Evolutionary conservation across 1,140 invertebrate genomes (phyloP), one percentile per base, ranked within the genome.

Genomic region (Drosophila tsacasi): DNA sequence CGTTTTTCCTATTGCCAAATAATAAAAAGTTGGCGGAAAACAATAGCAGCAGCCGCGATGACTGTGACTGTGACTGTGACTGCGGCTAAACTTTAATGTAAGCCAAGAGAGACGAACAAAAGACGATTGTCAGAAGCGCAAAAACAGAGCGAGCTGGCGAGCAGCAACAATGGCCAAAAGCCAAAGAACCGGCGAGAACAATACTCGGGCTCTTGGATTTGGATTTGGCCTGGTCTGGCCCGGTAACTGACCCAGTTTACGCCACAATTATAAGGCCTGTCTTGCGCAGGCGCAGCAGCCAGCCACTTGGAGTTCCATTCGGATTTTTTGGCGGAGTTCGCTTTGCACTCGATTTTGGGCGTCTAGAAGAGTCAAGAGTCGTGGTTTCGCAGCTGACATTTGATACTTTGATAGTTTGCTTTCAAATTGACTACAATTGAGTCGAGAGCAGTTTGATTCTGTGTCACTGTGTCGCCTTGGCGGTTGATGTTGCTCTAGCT

Each of bases 371-470:
- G 62, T 61, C 69, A 40, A 67, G 68, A 72, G 25, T 69, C 68
- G 58, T 47, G 69, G 60, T 76, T 68, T 79, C 49, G 27, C 42
- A 65, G 74, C 85, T 89, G 84, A 89, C 85, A 89, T 89, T 89
- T 89, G 84, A 89, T 89, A 89, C 78, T 79, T 84, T 79, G 84
- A 89, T 89, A 90, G 81, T 79, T 89, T 76, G 84, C 84, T 89
- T 89, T 90, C 84, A 90, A 89, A 89, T 90, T 90, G 85, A 79
- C 81, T 84, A 84, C 84, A 87, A 87, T 87, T 87, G 80, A 67
- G 71, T 50, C 66, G 76, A 47, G 76, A 79, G 67, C 42, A 77
- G 79, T 68, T 44, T 61, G 66, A 83, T 82, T 86, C 79, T 87
- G 67, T 86, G 83, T 86, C 76, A 84, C 77, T 89, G 54, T 87